Percentiles rank a stretch among this genome's conserved stretches.
phyloP scores from a whole-genome alignment of 2,113 vertebrate genomes.

The Centrocercus urophasianus region DNA sequence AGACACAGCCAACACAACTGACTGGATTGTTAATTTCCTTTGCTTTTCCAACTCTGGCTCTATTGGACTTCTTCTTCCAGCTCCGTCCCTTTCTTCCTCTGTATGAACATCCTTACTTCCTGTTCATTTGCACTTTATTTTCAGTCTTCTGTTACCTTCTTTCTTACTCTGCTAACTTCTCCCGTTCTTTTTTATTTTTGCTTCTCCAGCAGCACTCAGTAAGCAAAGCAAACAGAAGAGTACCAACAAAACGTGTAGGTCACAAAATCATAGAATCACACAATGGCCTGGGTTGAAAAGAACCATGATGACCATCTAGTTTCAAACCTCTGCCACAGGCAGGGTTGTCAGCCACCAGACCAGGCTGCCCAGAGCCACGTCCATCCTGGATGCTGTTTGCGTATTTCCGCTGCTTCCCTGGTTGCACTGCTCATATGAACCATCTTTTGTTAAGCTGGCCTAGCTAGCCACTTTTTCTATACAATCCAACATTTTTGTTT shows the following conservation, averaged over 20 bases:
- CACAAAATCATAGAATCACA: too few species aligned
- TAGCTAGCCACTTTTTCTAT: not conserved
- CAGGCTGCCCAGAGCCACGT: too few species aligned
- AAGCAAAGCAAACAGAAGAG: not conserved
- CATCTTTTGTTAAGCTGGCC: not conserved
- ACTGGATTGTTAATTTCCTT: not conserved
- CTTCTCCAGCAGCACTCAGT: not conserved
- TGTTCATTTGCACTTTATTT: not conserved
- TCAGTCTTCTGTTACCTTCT: not conserved
- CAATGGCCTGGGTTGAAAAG: too few species aligned
- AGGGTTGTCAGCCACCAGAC: too few species aligned
- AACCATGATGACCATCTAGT: too few species aligned
- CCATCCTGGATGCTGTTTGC: not conserved
- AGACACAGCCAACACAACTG: not conserved
- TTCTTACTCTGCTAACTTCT: not conserved
- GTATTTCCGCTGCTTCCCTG: not conserved
- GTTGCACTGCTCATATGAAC: not conserved
- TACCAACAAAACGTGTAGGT: not conserved
- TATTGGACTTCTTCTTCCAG: not conserved
- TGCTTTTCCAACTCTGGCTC: not conserved
- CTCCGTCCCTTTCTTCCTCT: not conserved
- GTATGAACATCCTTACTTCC: not conserved
- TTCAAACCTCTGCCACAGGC: too few species aligned
- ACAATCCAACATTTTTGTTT: not conserved
- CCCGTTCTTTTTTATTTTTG: rapidly evolving